phyloP scores from a whole-genome alignment of 92 coral and sea anemone species.

The Epizoanthus ramosus region DNA sequence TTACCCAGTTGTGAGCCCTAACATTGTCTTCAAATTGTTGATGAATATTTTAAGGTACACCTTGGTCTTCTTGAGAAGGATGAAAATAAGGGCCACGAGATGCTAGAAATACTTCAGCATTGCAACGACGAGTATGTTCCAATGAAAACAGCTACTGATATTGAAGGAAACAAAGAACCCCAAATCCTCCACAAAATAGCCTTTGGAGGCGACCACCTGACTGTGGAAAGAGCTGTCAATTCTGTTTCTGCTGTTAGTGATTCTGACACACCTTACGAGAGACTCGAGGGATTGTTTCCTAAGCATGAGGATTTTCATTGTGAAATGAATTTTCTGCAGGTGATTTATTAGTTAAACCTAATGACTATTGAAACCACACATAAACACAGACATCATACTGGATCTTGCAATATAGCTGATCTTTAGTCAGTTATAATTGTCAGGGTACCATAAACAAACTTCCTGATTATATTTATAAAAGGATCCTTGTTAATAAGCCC shows the following conservation, averaged over 20 bases:
- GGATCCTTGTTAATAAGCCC: no score
- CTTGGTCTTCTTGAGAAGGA: conserved; percentile 51
- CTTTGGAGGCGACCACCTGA: conserved; percentile 55
- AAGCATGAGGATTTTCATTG: conserved; percentile 54
- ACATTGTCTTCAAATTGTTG: not conserved
- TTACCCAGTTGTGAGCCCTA: no score
- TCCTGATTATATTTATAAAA: no score
- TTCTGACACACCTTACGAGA: conserved; percentile 45
- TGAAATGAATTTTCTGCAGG: conserved; percentile 61
- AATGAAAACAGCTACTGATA: not conserved
- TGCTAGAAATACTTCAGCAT: conserved; percentile 52
- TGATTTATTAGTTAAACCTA: not conserved
- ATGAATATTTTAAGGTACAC: conserved; percentile 10
- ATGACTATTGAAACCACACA: no score
- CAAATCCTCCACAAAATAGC: conserved; percentile 27
- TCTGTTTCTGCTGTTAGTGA: conserved; percentile 45
- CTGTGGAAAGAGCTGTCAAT: conserved; percentile 47
- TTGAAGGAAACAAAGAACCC: conserved; percentile 17
- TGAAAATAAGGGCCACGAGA: conserved; percentile 51
- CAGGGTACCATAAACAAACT: no score
- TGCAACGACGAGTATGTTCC: conserved; percentile 42
- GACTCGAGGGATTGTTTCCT: conserved; percentile 41
- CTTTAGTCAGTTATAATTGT: no score
- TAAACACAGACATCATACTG: no score
- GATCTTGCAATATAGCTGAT: no score